These are phyloP conservation scores for Vireo altiloquus DNA, from an alignment of 2,113 vertebrate genomes.

Conservation along the genomic window DNA sequence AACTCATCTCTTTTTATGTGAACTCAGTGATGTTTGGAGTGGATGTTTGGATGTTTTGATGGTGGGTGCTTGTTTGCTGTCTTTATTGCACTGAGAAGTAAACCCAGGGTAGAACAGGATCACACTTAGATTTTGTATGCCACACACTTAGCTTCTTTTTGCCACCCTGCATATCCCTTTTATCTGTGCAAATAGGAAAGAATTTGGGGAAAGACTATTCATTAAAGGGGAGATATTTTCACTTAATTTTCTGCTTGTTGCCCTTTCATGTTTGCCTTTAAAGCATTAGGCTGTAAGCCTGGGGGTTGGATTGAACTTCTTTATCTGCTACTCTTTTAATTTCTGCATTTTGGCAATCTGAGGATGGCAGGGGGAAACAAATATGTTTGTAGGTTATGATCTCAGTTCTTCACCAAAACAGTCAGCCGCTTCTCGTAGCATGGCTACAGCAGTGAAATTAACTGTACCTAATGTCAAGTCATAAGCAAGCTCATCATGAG, in stretches of 20 bases:
- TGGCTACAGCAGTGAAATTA: background rate
- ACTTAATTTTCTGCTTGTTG: background rate
- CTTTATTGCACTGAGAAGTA: background rate
- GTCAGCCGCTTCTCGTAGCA: background rate
- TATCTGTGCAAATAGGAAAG: slow-evolving; percentile 3
- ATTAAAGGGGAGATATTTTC: background rate
- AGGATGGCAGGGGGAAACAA: background rate
- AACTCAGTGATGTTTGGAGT: background rate
- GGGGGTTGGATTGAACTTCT: background rate
- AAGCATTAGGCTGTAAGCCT: slow-evolving; percentile 6
- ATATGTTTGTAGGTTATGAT: background rate
- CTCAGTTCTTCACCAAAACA: background rate
- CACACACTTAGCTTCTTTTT: background rate
- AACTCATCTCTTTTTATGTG: background rate
- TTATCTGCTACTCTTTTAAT: background rate
- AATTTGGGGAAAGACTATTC: background rate
- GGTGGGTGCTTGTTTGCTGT: background rate
- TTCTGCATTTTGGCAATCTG: background rate
- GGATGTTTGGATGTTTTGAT: too few species aligned
- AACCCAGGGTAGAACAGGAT: background rate
- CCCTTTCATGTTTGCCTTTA: slow-evolving; percentile 46
- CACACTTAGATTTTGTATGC: background rate
- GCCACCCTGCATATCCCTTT: background rate
- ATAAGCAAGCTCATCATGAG: background rate
- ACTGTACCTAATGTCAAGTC: background rate